A percentile compares a stretch with the other conserved stretches of the same genome.
Conservation (phyloP, 2,888 invertebrate species). For the Unio pictorum region DNA sequence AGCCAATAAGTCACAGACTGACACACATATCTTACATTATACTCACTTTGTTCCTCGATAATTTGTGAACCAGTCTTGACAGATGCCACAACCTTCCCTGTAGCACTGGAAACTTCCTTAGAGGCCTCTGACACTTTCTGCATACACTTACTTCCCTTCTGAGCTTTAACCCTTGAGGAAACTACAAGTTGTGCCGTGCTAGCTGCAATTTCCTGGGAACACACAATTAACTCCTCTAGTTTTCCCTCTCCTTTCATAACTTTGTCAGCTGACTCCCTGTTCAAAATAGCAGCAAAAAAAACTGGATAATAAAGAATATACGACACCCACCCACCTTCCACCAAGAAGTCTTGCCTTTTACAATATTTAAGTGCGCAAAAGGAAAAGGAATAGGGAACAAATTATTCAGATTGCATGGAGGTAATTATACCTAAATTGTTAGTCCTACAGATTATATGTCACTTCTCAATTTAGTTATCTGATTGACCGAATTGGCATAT, state of each 20-base stretch:
- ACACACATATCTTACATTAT: conserved; percentile 18
- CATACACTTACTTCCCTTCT: conserved; percentile 85
- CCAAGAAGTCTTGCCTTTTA: too few species aligned
- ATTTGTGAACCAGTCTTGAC: conserved; percentile 91
- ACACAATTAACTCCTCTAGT: conserved; percentile 93
- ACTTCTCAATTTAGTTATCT: too few species aligned
- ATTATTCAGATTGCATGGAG: too few species aligned
- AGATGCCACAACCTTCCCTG: conserved; percentile 93
- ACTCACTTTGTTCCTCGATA: conserved; percentile 84
- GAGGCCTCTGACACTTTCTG: conserved; percentile 88
- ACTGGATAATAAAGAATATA: too few species aligned
- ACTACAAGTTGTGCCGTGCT: conserved; percentile 98
- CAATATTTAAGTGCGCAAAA: too few species aligned
- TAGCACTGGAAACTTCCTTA: conserved; percentile 89
- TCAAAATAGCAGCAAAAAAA: not conserved
- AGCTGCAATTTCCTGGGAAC: conserved; percentile 96
- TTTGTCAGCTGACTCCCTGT: conserved; percentile 92
- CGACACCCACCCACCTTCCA: too few species aligned
- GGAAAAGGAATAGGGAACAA: too few species aligned
- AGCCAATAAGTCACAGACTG: too few species aligned
- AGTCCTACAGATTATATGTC: too few species aligned
- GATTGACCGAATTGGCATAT: too few species aligned
- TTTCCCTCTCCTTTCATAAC: conserved; percentile 87
- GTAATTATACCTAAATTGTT: too few species aligned
- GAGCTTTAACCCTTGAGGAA: conserved; percentile 94